Evolutionary conservation across 2,888 invertebrate species (phyloP).

Genomic region (Protophormia terraenovae): DNA sequence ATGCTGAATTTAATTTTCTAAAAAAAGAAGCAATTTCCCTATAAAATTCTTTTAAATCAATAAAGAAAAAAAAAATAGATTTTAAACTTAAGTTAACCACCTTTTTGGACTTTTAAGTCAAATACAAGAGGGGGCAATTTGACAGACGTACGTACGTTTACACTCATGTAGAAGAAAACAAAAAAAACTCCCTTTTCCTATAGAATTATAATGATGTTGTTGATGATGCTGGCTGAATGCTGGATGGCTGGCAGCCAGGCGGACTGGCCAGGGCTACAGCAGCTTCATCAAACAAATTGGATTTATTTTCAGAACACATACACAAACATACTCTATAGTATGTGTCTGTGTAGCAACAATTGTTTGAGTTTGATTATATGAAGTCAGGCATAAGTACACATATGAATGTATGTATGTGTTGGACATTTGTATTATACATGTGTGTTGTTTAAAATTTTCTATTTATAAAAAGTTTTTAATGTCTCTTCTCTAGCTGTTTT

Average conservation of each 20-base stretch:
- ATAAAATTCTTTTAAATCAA: conserved; percentile 57
- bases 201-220: conserved; percentile 28
- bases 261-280: conserved; percentile 28
- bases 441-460: background rate
- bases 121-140: conserved; percentile 3
- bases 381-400: background rate
- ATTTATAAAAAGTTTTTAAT: conserved; percentile 49
- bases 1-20: conserved; percentile 36
- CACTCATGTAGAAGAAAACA: background rate
- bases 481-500: conserved; percentile 29
- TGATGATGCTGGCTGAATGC: conserved; percentile 21
- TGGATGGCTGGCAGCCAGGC: conserved; percentile 8
- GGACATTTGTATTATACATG: too few species aligned
- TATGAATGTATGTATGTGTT: background rate
- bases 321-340: too few species aligned
- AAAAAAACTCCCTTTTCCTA: conserved; percentile 13
- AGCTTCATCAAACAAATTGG: conserved; percentile 63
- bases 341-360: background rate
- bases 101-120: background rate
- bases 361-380: background rate
- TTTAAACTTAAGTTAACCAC: conserved; percentile 26
- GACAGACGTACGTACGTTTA: conserved; percentile 19
- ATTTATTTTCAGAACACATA: conserved; percentile 53
- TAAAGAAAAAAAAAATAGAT: conserved; percentile 21
- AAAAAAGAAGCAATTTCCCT: conserved; percentile 45